Evolutionary conservation across 2,113 vertebrate species (phyloP).

Genomic region (Pteropus alecto): DNA sequence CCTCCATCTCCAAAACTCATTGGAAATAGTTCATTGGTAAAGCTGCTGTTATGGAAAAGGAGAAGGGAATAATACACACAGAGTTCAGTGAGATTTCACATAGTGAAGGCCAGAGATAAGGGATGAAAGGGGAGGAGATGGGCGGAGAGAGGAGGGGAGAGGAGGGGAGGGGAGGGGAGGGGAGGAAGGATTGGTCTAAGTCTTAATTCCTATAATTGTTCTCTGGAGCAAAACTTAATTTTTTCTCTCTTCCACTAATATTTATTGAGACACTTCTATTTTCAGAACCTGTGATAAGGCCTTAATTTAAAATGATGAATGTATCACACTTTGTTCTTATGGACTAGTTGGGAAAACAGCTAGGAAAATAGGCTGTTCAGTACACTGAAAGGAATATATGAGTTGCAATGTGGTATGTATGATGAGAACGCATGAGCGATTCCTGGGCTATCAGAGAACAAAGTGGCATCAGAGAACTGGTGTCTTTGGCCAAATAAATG

Average conservation of each 20-base stretch:
- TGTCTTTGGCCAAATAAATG: background rate
- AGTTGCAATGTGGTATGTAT: background rate
- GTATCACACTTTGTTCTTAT: background rate
- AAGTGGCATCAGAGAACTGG: background rate
- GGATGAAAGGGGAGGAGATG: no score
- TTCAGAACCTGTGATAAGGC: background rate
- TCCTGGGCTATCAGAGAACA: background rate
- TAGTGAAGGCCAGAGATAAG: no score
- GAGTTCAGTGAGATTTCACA: background rate
- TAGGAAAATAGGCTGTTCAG: background rate
- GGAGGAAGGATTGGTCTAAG: background rate
- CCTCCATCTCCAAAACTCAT: background rate
- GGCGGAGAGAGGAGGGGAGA: fast-evolving
- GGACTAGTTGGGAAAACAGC: background rate
- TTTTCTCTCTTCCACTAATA: background rate
- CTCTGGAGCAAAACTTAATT: background rate
- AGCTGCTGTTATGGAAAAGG: background rate
- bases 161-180: no score
- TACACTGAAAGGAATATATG: background rate
- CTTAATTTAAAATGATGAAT: background rate
- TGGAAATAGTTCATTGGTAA: background rate
- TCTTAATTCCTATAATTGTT: background rate
- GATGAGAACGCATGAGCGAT: background rate
- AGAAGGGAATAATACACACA: background rate
- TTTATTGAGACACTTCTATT: background rate